Base-by-base conservation (phyloP, 2,888 invertebrate genomes). In the Drosophila tripunctata region DNA sequence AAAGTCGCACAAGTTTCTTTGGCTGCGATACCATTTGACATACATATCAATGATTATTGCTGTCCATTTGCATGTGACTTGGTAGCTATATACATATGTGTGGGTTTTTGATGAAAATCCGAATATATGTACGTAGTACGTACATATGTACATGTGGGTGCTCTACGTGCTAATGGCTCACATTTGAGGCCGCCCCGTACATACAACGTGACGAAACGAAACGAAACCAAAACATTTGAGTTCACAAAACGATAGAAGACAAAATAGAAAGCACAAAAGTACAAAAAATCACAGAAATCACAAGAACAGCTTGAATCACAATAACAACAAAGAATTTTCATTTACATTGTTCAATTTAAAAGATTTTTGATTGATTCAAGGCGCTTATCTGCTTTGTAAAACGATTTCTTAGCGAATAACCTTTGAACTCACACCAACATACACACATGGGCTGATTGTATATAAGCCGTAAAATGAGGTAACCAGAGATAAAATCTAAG, bases 301-400 rank as follows among this genome's bases (percentile, higher is more conserved):
- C 47, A 12, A 24, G 15, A 55, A 43, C n/a, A 27, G 15, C 40
- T 27, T 45, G 27, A 38, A 12, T 27, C 40, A 21, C 51, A 51
- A 35, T 38, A 51, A 47, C 35, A 35, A 30, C 41, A 54, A 67
- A 75, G 40, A 76, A 67, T 85, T 85, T 40, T 76, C 55, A 76
- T 78, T 81, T 78, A 62, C 58, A 76, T 82, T 85, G 79, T 82
- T 75, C 52, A 61, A 78, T 81, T 67, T 71, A 75, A 82, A 76
- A 69, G 66, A 73, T 76, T 64, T 85, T 80, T 80, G 75, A 80
- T 85, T 76, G 86, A 82, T 85, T 75, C 65, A 48, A 72, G n/a
- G 43, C 57, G 82, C 73, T 80, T 85, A 75, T 73, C 76, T 60
- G 63, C 58, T 65, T 73, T 67, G 73, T 73, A 67, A 65, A 62